Conservation (phyloP, 2,797 vertebrate species). For the Takifugu rubripes region DNA sequence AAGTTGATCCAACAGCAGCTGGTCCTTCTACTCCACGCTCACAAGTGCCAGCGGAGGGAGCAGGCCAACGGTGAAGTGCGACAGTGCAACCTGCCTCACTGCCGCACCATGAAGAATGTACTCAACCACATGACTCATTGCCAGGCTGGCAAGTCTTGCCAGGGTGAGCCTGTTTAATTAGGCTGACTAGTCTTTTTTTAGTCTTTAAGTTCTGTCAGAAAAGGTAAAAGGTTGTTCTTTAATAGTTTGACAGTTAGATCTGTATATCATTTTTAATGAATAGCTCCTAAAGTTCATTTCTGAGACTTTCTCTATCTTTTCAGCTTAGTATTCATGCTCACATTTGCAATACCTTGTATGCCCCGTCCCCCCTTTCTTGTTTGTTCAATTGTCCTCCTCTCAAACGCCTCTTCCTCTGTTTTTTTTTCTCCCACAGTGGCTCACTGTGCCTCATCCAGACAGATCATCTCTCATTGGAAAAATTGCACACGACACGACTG, state of each 20-base stretch:
- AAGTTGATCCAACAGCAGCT: constrained; percentile 98
- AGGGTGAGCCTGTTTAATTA: constrained; percentile 79
- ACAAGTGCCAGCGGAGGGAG: constrained; percentile 95
- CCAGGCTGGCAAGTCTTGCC: constrained; percentile 97
- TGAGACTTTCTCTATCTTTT: too few relatives aligned
- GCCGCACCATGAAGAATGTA: constrained; percentile 99
- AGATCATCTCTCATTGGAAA: constrained; percentile 99
- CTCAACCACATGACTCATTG: constrained; percentile 99
- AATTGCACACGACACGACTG: constrained; percentile 97
- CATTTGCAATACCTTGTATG: constrained; percentile 20
- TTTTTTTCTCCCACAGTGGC: constrained; percentile 79
- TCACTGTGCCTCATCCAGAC: constrained; percentile 96
- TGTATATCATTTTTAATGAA: constrained; percentile 15
- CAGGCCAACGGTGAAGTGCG: constrained; percentile 94
- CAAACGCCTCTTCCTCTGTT: constrained; percentile 2
- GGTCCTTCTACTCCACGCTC: constrained; percentile 92
- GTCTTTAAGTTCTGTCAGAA: constrained; percentile 19
- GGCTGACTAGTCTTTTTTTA: constrained; percentile 15
- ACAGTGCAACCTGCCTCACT: constrained; percentile 95
- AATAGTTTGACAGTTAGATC: constrained; percentile 15
- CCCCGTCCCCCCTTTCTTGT: constrained; percentile 9
- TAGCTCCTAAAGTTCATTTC: not conserved
- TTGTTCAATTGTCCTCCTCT: constrained; percentile 1
- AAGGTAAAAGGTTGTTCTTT: constrained; percentile 11
- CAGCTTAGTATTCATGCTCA: not conserved